Conservation (phyloP, 2,113 vertebrate genomes). For the Amphiprion ocellaris region DNA sequence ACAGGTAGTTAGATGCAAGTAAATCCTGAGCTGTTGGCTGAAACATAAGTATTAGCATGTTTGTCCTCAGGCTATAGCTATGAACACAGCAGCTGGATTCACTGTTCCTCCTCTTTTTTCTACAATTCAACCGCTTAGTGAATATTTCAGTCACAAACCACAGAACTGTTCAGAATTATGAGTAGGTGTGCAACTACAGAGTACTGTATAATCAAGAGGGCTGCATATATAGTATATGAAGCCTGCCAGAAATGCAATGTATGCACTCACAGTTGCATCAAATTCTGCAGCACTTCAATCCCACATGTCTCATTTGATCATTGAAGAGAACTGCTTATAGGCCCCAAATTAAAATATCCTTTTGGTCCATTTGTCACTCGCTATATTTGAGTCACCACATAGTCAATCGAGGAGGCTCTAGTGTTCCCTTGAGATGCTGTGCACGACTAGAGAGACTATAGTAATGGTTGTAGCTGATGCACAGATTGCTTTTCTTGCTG, state of each 20-base stretch:
- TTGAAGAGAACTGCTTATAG: slow-evolving; percentile 44
- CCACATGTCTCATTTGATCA: slow-evolving; percentile 37
- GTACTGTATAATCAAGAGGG: not conserved
- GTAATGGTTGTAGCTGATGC: slow-evolving; percentile 42
- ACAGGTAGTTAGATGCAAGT: slow-evolving; percentile 51
- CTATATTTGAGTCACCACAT: slow-evolving; percentile 28
- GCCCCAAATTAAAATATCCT: slow-evolving; percentile 61
- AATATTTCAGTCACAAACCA: slow-evolving; percentile 10
- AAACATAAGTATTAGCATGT: slow-evolving; percentile 15
- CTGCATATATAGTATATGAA: not conserved
- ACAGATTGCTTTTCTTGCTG: slow-evolving; percentile 67
- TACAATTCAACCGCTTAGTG: not conserved
- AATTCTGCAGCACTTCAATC: slow-evolving; percentile 18
- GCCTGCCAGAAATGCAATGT: not conserved
- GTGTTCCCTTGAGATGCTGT: slow-evolving; percentile 42
- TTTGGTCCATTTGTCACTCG: slow-evolving; percentile 63
- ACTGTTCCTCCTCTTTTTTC: slow-evolving; percentile 4
- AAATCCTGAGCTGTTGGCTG: slow-evolving; percentile 26
- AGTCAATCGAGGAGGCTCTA: slow-evolving; percentile 42
- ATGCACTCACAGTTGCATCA: not conserved
- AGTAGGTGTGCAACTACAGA: not conserved
- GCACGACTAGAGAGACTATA: slow-evolving; percentile 10
- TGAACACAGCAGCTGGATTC: slow-evolving; percentile 28
- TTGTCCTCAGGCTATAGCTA: slow-evolving; percentile 35
- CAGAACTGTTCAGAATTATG: slow-evolving; percentile 4